Percentiles rank a stretch among this genome's conserved stretches.
phyloP scores from a whole-genome alignment of 1,140 invertebrate species.

The Theocolax elegans region DNA sequence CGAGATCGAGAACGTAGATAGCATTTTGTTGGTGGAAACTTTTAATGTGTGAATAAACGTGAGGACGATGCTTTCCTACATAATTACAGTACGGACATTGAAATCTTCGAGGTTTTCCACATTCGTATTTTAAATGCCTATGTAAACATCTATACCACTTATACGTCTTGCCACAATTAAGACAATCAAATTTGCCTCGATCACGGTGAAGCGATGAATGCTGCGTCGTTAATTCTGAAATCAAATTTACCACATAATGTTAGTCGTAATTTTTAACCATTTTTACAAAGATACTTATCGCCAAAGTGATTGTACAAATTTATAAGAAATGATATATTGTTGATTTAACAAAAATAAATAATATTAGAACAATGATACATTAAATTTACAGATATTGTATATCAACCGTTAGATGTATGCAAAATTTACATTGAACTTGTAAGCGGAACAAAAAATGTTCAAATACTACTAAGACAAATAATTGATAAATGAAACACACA shows the following conservation, averaged over 20 bases:
- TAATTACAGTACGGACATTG: conserved; percentile 46
- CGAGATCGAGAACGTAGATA: conserved; percentile 33
- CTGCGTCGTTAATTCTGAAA: neutral
- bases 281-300: too few species aligned
- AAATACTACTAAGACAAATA: too few species aligned
- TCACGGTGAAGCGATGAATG: neutral
- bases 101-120: neutral
- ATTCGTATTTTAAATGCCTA: neutral
- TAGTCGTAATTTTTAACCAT: too few species aligned
- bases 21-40: neutral
- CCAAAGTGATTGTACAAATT: too few species aligned
- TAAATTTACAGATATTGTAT: too few species aligned
- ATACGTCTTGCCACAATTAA: conserved; percentile 48
- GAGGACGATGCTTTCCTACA: conserved; percentile 64
- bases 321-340: too few species aligned
- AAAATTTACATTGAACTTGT: too few species aligned
- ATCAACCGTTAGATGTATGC: too few species aligned
- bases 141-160: conserved; percentile 50
- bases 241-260: neutral
- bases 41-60: conserved; percentile 74
- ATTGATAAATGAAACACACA: too few species aligned
- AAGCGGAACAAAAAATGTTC: too few species aligned
- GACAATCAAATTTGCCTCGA: neutral
- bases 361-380: too few species aligned
- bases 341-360: too few species aligned